Evolutionary conservation across 2,797 vertebrate genomes (phyloP).

Genomic region (Manis javanica): DNA sequence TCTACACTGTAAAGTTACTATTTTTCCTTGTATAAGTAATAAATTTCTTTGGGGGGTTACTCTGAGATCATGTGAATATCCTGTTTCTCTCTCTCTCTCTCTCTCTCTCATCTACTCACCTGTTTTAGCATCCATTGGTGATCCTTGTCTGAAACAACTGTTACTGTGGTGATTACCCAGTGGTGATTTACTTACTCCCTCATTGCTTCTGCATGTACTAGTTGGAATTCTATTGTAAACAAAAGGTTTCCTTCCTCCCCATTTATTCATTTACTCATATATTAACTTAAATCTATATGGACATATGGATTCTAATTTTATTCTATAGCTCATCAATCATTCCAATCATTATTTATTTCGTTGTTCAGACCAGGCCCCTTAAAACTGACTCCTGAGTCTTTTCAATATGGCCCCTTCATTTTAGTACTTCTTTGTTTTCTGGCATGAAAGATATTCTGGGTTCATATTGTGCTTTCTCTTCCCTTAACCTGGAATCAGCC

Average conservation of each 20-base stretch:
- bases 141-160: background rate
- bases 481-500: background rate
- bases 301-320: background rate
- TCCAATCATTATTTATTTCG: background rate
- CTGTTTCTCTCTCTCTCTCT: background rate
- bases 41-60: background rate
- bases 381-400: background rate
- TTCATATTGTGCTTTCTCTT: background rate
- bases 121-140: background rate
- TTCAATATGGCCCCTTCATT: too few relatives aligned
- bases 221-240: background rate
- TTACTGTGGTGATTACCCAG: background rate
- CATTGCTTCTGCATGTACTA: background rate
- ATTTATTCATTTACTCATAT: background rate
- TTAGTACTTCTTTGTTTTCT: background rate
- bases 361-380: background rate
- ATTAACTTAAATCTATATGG: background rate
- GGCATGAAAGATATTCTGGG: background rate
- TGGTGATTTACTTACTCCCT: background rate
- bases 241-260: background rate
- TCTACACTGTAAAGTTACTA: background rate
- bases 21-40: background rate
- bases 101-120: slow-evolving; percentile 1
- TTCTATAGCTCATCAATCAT: background rate
- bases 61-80: background rate